A percentile compares a stretch with the other conserved stretches of the same genome.
Evolutionary conservation across 2,888 invertebrate species (phyloP).

Genomic region (Linnaemya tessellans): DNA sequence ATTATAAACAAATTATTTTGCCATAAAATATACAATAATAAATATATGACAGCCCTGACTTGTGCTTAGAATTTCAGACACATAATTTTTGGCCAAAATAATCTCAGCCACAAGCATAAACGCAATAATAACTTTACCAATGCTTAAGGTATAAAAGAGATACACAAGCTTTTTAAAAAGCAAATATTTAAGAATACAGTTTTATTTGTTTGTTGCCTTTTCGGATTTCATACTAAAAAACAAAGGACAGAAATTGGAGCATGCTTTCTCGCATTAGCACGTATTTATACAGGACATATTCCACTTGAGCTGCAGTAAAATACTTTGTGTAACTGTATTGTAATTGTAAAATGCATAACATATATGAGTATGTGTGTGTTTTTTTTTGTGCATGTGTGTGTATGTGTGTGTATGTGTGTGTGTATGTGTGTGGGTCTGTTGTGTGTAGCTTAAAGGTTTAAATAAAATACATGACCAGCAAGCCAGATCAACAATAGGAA

Average conservation of each 20-base stretch:
- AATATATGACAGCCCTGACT: conserved; percentile 16
- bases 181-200: not conserved
- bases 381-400: not conserved
- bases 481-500: not conserved
- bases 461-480: conserved; percentile 26
- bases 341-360: conserved; percentile 1
- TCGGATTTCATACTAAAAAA: not conserved
- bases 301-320: conserved; percentile 49
- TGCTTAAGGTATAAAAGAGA: conserved; percentile 27
- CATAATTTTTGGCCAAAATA: conserved; percentile 56
- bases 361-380: not conserved
- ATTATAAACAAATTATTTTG: too few species aligned
- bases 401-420: not conserved
- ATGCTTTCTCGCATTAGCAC: conserved; percentile 40
- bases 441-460: not conserved
- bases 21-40: too few species aligned
- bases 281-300: conserved; percentile 50
- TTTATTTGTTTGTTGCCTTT: conserved; percentile 5
- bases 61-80: conserved; percentile 5
- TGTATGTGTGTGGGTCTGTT: not conserved
- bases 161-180: conserved; percentile 1
- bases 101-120: not conserved
- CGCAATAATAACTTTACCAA: conserved; percentile 47
- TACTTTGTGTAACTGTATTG: conserved; percentile 8
- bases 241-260: not conserved